Base-by-base conservation (phyloP, 1,140 invertebrate genomes). In the Pinna nobilis region DNA sequence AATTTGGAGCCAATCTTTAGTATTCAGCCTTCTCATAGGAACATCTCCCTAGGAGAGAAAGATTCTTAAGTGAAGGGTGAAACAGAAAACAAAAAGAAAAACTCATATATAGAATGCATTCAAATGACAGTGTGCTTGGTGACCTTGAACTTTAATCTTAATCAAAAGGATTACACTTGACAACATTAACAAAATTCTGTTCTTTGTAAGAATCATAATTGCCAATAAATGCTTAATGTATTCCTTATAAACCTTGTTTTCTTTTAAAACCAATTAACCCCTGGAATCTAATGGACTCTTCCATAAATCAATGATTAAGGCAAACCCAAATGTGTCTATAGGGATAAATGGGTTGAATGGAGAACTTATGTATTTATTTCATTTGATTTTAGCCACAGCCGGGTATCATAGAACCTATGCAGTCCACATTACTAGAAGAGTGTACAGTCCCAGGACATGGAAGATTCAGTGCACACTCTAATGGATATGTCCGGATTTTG, bases 391-490 rank as follows among this genome's bases (percentile, higher is more conserved):
- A 63, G 59, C 59, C 39, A 15, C 35, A 63, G 59, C 44, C 39
- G 18, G 3, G 28, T 32, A 64, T 79, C 15, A 53, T 81, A 30
- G 78, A 83, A 55, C 81, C 77, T 7, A 13, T 83, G 33, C 65
- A 81, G 1, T 49, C 77, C 15, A 71, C 68, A 15, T 3, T 84
- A n/a, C 41, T 84, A 41, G 82, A 84, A 47, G 84, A 85, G 64
- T 77, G 73, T 37, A 28, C 7, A n/a, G 78, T 84, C 11, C 77
- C 77, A 33, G 76, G 74, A 0, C 59, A 79, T 44, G 84, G 84
- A 0, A 70, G 74, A 44, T 86, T 86, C 55, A 65, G 73, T 9
- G 82, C 84, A 37, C 82, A 79, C 66, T 81, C 81, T 18, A 84
- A 80, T 50, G 84, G 84, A 11, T 68, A 82, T 67, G 73, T 84